phyloP scores from a whole-genome alignment of 2,888 invertebrate genomes.

The Rhodophaea formosa region DNA sequence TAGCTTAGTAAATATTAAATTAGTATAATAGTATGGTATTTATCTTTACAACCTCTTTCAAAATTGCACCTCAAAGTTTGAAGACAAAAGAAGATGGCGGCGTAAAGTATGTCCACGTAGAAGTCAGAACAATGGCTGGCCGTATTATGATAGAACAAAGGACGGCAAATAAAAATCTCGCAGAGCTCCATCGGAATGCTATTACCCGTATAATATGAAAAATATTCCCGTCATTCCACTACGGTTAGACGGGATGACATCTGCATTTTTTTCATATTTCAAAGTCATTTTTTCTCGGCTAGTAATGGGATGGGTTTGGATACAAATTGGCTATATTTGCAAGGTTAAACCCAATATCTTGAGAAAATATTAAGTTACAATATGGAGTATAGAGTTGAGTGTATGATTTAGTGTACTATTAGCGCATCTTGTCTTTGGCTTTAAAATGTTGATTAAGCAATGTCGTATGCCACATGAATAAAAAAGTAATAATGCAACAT shows the following conservation, averaged over 20 bases:
- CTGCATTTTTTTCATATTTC: conserved; percentile 14
- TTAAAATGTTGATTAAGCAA: too few species aligned
- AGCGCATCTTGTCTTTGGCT: too few species aligned
- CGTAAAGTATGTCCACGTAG: conserved; percentile 16
- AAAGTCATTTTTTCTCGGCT: conserved; percentile 11
- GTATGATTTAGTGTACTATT: too few species aligned
- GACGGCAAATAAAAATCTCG: conserved; percentile 17
- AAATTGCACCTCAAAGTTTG: conserved; percentile 8
- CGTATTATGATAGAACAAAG: conserved; percentile 18
- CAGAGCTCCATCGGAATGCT: conserved; percentile 6
- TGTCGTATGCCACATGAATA: too few species aligned
- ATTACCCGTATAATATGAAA: conserved; percentile 16
- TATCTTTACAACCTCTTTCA: conserved; percentile 8
- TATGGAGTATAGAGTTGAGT: too few species aligned
- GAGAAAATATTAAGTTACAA: too few species aligned
- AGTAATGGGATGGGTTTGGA: neutral
- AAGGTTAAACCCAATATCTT: too few species aligned
- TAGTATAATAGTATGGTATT: neutral
- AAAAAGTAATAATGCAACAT: too few species aligned
- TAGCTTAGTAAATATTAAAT: neutral
- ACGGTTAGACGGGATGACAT: conserved; percentile 18
- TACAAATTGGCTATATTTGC: conserved; percentile 1
- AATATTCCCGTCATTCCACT: conserved; percentile 18
- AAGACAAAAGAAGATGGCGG: conserved; percentile 10
- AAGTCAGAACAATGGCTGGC: conserved; percentile 7